Conservation (phyloP, 2,797 vertebrate species). For the Parotocinclus haroldoi region DNA sequence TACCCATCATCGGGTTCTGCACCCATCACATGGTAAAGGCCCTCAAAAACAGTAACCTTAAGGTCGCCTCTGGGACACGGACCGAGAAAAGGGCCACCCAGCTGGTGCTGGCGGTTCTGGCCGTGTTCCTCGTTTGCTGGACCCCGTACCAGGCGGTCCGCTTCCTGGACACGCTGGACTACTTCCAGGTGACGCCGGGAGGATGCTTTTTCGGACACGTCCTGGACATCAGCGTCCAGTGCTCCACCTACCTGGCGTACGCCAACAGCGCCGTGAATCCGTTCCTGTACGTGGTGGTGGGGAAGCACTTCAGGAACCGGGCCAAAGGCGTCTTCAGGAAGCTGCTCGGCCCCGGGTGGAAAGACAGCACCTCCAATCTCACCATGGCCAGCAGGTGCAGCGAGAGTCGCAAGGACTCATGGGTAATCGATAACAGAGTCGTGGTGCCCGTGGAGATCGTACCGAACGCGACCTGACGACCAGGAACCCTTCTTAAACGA, state of each 20-base stretch:
- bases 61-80: conserved; percentile 60
- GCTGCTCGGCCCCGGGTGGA: conserved; percentile 24
- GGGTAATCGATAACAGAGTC: not conserved
- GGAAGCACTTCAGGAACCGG: conserved; percentile 81
- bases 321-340: conserved; percentile 66
- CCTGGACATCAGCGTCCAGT: conserved; percentile 69
- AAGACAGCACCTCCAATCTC: conserved; percentile 41
- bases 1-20: conserved; percentile 70
- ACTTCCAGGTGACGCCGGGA: conserved; percentile 33
- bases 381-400: conserved; percentile 37
- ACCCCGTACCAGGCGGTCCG: conserved; percentile 78
- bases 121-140: conserved; percentile 80
- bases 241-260: conserved; percentile 70
- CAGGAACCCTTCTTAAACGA: not conserved
- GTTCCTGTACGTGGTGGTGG: conserved; percentile 80
- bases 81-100: conserved; percentile 74
- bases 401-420: conserved; percentile 27
- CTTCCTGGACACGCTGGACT: conserved; percentile 70
- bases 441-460: not conserved
- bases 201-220: conserved; percentile 58
- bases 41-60: conserved; percentile 61
- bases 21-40: conserved; percentile 65
- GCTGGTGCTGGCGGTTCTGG: conserved; percentile 75
- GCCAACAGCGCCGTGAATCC: conserved; percentile 88
- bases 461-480: not conserved